Conservation (phyloP, 1,140 invertebrate genomes). For the Chymomyza costata region DNA sequence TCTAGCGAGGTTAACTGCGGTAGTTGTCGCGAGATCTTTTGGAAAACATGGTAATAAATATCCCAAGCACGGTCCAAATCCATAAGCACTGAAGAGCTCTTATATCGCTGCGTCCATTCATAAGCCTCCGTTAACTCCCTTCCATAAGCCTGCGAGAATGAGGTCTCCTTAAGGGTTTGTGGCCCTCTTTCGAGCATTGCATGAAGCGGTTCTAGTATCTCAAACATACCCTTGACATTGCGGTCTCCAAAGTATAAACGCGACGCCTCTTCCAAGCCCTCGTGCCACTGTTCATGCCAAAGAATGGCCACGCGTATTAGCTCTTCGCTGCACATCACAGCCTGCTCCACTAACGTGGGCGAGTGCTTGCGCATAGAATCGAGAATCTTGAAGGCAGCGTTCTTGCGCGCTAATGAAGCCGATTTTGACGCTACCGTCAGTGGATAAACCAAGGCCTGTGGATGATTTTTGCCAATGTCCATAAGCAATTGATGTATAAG, state of each 20-base stretch:
- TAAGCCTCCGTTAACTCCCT: constrained; percentile 94
- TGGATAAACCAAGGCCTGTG: constrained; percentile 96
- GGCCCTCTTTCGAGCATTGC: constrained; percentile 94
- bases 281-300: constrained; percentile 99
- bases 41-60: constrained; percentile 98
- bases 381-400: constrained; percentile 95
- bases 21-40: constrained; percentile 94
- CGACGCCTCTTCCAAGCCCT: constrained; percentile 98
- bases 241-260: constrained; percentile 96
- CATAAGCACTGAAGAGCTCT: constrained; percentile 88
- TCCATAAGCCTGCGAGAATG: constrained; percentile 97
- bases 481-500: constrained; percentile 95
- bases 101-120: constrained; percentile 94
- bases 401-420: constrained; percentile 87
- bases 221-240: constrained; percentile 96
- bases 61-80: constrained; percentile 99
- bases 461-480: constrained; percentile 94
- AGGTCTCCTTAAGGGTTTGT: constrained; percentile 96
- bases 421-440: constrained; percentile 98
- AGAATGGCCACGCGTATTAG: constrained; percentile 98
- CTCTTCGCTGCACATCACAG: constrained; percentile 96
- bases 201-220: constrained; percentile 95
- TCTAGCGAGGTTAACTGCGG: constrained; percentile 92
- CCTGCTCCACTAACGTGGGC: constrained; percentile 92
- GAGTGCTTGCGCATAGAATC: constrained; percentile 97